Evolutionary conservation across 2,797 vertebrate species (phyloP).

Genomic region (Toxotes lorentzi): DNA sequence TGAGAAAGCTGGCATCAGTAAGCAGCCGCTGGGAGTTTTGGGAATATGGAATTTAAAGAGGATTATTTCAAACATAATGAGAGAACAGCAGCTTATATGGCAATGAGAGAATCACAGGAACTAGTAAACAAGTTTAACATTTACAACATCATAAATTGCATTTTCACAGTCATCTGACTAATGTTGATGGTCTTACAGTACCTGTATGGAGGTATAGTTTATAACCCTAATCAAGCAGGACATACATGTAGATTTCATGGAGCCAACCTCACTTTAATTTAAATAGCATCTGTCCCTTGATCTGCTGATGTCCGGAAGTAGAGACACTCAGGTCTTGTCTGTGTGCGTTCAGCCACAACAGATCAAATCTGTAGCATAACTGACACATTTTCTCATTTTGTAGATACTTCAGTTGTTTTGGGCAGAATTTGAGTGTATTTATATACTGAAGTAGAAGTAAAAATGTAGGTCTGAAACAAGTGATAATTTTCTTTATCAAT

Average conservation of each 20-base stretch:
- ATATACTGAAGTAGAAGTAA: not conserved
- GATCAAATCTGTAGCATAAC: not conserved
- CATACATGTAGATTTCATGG: not conserved
- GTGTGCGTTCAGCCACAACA: not conserved
- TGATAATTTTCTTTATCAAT: not conserved
- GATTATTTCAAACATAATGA: conserved; percentile 4
- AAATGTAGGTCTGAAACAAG: not conserved
- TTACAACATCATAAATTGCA: conserved; percentile 23
- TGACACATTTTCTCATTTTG: not conserved
- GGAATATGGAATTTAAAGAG: not conserved
- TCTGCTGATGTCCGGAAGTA: not conserved
- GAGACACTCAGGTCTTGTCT: not conserved
- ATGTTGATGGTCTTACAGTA: not conserved
- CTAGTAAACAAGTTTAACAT: conserved; percentile 22
- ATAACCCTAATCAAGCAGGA: not conserved
- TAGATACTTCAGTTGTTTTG: not conserved
- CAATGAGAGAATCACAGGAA: conserved; percentile 18
- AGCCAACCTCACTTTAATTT: not conserved
- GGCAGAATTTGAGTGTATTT: not conserved
- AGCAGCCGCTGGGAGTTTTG: conserved; percentile 16
- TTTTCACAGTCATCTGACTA: conserved; percentile 26
- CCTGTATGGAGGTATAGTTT: not conserved
- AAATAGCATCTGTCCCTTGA: not conserved
- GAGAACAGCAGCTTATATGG: conserved; percentile 22
- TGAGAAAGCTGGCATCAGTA: conserved; percentile 6